Conservation (phyloP, 2,888 invertebrate species). For the Drosophila koepferae region DNA sequence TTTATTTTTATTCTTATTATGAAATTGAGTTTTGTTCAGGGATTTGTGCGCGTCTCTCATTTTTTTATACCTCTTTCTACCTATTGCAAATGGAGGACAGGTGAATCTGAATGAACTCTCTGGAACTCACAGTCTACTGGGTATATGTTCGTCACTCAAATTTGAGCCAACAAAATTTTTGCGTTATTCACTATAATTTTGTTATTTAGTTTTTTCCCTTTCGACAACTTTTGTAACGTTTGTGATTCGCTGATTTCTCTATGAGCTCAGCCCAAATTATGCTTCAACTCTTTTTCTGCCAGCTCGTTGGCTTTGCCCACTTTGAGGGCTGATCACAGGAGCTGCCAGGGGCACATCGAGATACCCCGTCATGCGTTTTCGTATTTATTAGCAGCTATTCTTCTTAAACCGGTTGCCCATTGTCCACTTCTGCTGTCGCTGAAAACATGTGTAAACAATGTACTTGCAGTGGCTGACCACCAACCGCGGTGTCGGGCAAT, state of each 20-base stretch:
- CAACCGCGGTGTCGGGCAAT: conserved; percentile 52
- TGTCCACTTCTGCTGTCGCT: conserved; percentile 32
- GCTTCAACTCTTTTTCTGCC: conserved; percentile 46
- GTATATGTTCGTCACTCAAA: background rate
- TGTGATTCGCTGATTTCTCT: conserved; percentile 46
- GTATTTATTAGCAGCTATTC: background rate
- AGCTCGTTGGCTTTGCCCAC: conserved; percentile 12
- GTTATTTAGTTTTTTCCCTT: background rate
- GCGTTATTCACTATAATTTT: conserved; percentile 5
- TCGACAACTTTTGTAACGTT: conserved; percentile 26
- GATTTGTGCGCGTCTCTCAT: too few species aligned
- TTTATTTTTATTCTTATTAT: too few species aligned
- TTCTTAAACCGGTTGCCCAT: conserved; percentile 39
- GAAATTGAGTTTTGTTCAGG: background rate
- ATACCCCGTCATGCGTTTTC: conserved; percentile 3
- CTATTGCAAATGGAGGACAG: background rate
- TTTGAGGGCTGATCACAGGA: background rate
- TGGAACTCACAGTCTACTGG: background rate
- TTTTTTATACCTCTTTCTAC: conserved; percentile 1
- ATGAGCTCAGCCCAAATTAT: conserved; percentile 37
- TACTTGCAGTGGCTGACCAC: conserved; percentile 49
- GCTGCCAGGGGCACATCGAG: background rate
- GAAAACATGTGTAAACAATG: conserved; percentile 50
- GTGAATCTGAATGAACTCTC: background rate
- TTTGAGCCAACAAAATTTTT: background rate